A percentile compares a stretch with the other conserved stretches of the same genome.
These are phyloP conservation scores for Neodon shergylaensis DNA, from an alignment of 2,113 vertebrate genomes.

Conservation along the genomic window DNA sequence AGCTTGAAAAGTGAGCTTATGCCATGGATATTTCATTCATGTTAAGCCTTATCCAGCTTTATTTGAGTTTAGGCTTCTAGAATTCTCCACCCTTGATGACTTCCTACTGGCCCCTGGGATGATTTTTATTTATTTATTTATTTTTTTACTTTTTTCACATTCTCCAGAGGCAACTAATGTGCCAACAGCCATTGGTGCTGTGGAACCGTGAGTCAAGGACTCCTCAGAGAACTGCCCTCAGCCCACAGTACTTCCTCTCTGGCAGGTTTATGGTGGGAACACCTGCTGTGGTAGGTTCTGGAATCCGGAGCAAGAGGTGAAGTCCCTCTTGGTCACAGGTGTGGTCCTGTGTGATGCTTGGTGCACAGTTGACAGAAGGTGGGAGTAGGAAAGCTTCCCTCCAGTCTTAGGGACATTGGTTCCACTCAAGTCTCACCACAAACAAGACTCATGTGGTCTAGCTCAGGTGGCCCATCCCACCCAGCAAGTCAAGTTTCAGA, in stretches of 20 bases:
- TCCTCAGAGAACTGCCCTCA: neutral
- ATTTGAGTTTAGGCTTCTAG: neutral
- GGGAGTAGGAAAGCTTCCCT: neutral
- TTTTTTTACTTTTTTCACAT: neutral
- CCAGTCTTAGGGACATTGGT: neutral
- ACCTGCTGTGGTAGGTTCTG: neutral
- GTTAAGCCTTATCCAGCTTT: neutral
- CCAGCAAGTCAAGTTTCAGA: neutral
- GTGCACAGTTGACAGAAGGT: fast-evolving
- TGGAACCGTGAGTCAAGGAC: neutral
- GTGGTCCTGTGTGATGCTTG: neutral
- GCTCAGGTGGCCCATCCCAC: neutral
- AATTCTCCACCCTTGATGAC: neutral
- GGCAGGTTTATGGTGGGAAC: neutral
- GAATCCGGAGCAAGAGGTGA: fast-evolving
- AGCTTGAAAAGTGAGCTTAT: fast-evolving
- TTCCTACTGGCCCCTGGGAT: neutral
- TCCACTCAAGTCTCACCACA: neutral
- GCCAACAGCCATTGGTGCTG: neutral
- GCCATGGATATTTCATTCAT: fast-evolving
- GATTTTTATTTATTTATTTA: neutral
- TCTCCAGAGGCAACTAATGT: neutral
- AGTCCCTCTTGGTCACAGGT: neutral
- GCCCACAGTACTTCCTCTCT: neutral
- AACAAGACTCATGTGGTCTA: neutral